These are phyloP conservation scores for Amphipyra berbera DNA, from an alignment of 2,888 invertebrate species.

Conservation along the genomic window DNA sequence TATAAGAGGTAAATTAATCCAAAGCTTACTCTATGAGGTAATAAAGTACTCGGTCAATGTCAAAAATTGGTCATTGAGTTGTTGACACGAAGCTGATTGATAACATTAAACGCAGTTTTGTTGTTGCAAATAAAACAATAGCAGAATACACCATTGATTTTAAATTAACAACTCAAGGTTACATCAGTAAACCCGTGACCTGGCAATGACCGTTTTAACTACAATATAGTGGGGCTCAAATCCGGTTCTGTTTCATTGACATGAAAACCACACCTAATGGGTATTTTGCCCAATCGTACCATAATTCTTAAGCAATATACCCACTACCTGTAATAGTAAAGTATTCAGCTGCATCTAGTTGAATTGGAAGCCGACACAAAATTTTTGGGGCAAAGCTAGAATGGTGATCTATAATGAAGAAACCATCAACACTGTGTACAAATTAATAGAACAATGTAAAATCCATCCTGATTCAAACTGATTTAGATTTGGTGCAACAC, in stretches of 20 bases:
- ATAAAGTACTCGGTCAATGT: constrained; percentile 40
- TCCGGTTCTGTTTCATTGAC: constrained; percentile 62
- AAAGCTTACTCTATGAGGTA: background rate
- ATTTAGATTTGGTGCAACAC: background rate
- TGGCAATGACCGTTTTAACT: constrained; percentile 68
- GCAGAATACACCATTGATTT: constrained; percentile 62
- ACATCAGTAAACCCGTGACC: constrained; percentile 54
- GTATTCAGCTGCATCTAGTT: background rate
- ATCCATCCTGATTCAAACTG: background rate
- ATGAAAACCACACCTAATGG: constrained; percentile 34
- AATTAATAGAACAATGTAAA: background rate
- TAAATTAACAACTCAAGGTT: constrained; percentile 61
- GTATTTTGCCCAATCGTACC: constrained; percentile 17
- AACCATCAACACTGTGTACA: background rate
- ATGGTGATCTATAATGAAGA: background rate
- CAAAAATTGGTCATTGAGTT: constrained; percentile 11
- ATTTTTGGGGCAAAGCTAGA: background rate
- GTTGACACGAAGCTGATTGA: constrained; percentile 23
- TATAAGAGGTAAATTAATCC: background rate
- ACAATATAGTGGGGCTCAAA: constrained; percentile 42
- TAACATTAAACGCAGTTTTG: constrained; percentile 46
- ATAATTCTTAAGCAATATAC: constrained; percentile 5
- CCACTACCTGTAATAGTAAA: constrained; percentile 1
- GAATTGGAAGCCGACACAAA: background rate
- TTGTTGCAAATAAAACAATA: constrained; percentile 68